Base-by-base conservation (phyloP, 2,888 invertebrate genomes). In the Sphinx pinastri region DNA sequence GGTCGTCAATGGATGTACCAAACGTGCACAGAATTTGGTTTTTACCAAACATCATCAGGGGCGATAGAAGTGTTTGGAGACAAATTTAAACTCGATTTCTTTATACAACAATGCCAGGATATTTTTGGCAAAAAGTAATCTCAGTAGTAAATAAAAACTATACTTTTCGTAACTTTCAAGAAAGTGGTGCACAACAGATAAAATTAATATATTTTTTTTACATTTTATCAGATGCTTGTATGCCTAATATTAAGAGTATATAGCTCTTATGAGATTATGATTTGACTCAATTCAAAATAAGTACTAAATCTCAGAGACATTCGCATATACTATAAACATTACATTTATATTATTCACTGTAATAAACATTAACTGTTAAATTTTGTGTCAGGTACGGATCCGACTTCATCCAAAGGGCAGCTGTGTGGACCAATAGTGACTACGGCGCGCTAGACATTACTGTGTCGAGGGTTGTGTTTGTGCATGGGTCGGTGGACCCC, bases 21-120 rank as follows among this genome's bases (percentile, higher is more conserved):
- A 90, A 99, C 99, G 0, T 99, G 99, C 85, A 98, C 97, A 0
- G 99, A 99, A 88, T 99, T 99, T 86, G 99, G 99, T 45, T 99
- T 97, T 89, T 99, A 97, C 89, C 99, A 99, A 93, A 97, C 98
- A 0, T 98, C 98, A 0, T 95, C 96, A 0, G 95, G 94, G 5
- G 93, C 94, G 71, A 90, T 93, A 2, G 92, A 95, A 89, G 87
- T 96, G 87, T 99, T 99, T 84, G 97, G 98, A 0, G 94, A 96
- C 81, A 90, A 95, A 49, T 98, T 98, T 77, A 95, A 96, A 0
- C 87, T 97, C 0, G 95, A 96, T 71, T 98, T 97, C 88, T 98
- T 96, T 81, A 93, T 96, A 45, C 94, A 96, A 73, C 97, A 98
- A 83, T 99, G 99, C 84, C 88, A 92, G 76, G 98, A 98, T 84